A percentile compares a stretch with the other conserved stretches of the same genome.
Evolutionary conservation across 2,888 invertebrate genomes (phyloP).

Genomic region (Dorcus hopei): DNA sequence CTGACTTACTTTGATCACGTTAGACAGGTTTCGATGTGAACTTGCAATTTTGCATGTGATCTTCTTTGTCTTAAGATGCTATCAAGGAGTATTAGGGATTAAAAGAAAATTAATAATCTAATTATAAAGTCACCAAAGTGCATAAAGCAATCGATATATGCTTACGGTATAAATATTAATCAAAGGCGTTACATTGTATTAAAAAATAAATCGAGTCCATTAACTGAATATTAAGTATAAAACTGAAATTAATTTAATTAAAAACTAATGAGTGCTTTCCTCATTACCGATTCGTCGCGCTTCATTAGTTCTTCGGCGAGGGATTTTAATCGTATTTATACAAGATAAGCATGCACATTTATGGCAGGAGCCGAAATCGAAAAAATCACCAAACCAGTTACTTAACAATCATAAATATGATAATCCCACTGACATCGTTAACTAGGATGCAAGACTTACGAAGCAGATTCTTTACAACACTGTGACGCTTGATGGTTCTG

Average conservation of each 20-base stretch:
- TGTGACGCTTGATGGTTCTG: neutral
- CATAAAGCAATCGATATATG: too few relatives aligned
- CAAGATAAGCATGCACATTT: neutral
- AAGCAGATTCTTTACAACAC: neutral
- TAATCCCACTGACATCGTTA: constrained; percentile 1
- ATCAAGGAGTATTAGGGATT: too few relatives aligned
- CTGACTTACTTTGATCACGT: too few relatives aligned
- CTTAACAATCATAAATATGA: constrained; percentile 1
- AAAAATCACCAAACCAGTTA: neutral
- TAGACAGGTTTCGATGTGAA: too few relatives aligned
- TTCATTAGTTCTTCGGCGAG: neutral
- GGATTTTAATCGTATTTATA: neutral
- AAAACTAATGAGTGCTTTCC: neutral
- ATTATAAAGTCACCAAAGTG: too few relatives aligned
- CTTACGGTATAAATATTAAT: too few relatives aligned
- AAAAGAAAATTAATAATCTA: too few relatives aligned
- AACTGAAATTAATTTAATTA: neutral
- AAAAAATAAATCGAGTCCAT: too few relatives aligned
- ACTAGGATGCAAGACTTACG: neutral
- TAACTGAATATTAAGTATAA: too few relatives aligned
- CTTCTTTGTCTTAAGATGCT: too few relatives aligned
- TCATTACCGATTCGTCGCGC: neutral
- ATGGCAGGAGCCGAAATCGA: neutral
- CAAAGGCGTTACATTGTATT: too few relatives aligned
- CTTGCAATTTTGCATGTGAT: too few relatives aligned